A percentile compares a stretch with the other conserved stretches of the same genome.
Evolutionary conservation across 1,140 invertebrate genomes (phyloP).

Genomic region (Trichonephila inaurata): DNA sequence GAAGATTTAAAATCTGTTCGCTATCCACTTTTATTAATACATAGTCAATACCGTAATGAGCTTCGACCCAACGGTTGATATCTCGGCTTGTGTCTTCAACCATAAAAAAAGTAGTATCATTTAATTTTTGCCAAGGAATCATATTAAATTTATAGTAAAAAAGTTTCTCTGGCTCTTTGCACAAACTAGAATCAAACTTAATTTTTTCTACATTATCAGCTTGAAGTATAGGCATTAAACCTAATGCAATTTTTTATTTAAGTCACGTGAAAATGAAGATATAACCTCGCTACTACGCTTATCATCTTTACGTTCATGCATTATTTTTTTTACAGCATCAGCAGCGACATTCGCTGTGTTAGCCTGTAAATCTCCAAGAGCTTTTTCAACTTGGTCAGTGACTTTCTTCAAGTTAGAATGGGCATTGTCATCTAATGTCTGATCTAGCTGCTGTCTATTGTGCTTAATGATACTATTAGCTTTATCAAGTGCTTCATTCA

Average conservation of each 20-base stretch:
- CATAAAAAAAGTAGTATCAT: slow-evolving; percentile 16
- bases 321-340: slow-evolving; percentile 16
- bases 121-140: slow-evolving; percentile 4
- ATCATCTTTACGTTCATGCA: slow-evolving; percentile 13
- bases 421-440: slow-evolving; percentile 12
- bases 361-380: slow-evolving; percentile 12
- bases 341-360: neutral
- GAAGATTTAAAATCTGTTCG: slow-evolving; percentile 14
- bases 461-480: neutral
- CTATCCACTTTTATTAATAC: slow-evolving; percentile 15
- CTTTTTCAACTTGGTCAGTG: slow-evolving; percentile 12
- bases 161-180: no score
- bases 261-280: neutral
- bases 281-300: neutral
- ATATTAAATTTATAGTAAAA: neutral
- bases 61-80: neutral
- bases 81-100: slow-evolving; percentile 11
- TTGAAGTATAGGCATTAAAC: slow-evolving; percentile 45
- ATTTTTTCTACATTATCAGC: slow-evolving; percentile 45
- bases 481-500: slow-evolving; percentile 14
- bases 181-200: neutral
- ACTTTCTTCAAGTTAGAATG: slow-evolving; percentile 14
- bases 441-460: slow-evolving; percentile 12
- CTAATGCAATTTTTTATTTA: slow-evolving; percentile 29
- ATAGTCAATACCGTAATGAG: slow-evolving; percentile 13